Percentiles rank a stretch among this genome's conserved stretches.
Evolutionary conservation across 2,888 invertebrate genomes (phyloP).

Genomic region (Tipula unca): DNA sequence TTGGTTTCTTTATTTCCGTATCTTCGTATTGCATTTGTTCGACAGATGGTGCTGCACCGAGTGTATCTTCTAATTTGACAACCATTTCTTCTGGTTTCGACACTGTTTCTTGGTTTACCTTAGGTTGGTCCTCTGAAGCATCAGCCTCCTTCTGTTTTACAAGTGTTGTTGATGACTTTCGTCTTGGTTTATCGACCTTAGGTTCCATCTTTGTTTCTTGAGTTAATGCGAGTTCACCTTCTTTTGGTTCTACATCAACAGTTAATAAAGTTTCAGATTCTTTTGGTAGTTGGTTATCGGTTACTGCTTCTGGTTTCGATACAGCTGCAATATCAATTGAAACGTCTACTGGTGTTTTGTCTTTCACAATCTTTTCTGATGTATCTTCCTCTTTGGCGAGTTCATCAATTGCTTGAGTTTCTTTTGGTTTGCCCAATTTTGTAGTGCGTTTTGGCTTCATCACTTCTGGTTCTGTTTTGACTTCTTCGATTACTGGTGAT

Average conservation of each 20-base stretch:
- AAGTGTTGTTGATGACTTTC: too few species aligned
- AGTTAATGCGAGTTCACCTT: too few species aligned
- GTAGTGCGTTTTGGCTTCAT: neutral
- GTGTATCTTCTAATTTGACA: neutral
- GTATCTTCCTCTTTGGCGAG: conserved; percentile 25
- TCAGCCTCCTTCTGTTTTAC: conserved; percentile 20
- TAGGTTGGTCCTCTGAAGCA: neutral
- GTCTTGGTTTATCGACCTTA: too few species aligned
- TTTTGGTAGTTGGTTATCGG: too few species aligned
- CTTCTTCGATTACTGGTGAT: conserved; percentile 19
- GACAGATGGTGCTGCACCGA: conserved; percentile 20
- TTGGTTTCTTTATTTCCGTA: conserved; percentile 21
- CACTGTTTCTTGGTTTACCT: neutral
- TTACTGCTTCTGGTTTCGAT: neutral
- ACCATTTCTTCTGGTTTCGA: conserved; percentile 19
- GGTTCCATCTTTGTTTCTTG: too few species aligned
- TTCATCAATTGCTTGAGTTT: too few species aligned
- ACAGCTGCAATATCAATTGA: too few species aligned
- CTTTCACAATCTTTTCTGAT: conserved; percentile 16
- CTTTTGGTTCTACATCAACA: too few species aligned
- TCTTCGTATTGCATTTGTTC: conserved; percentile 24
- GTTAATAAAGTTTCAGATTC: conserved; percentile 10
- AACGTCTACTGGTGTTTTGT: too few species aligned
- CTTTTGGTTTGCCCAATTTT: conserved; percentile 21
- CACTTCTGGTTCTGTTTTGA: neutral